Conservation (phyloP, 1,140 invertebrate species). For the Drosophila seguyi region DNA sequence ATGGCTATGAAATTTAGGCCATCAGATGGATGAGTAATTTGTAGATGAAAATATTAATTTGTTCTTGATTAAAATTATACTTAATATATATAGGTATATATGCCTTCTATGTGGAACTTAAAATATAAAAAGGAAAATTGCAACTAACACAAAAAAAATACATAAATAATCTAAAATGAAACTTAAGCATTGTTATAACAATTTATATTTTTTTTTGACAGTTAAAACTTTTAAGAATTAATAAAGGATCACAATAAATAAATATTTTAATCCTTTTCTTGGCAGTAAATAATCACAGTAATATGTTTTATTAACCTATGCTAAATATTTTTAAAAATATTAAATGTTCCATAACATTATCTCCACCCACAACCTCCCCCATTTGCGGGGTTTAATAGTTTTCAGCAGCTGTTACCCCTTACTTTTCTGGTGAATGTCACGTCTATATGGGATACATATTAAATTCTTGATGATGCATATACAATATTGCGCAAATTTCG, state of each 20-base stretch:
- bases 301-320: background rate
- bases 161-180: too few relatives aligned
- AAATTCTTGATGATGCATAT: constrained; percentile 64
- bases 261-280: too few relatives aligned
- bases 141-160: too few relatives aligned
- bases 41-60: background rate
- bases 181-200: too few relatives aligned
- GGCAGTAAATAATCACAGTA: background rate
- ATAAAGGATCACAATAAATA: too few relatives aligned
- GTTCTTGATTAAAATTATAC: background rate
- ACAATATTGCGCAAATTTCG: constrained; percentile 55
- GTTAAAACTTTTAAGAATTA: too few relatives aligned
- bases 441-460: constrained; percentile 36
- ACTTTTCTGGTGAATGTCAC: constrained; percentile 51
- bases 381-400: constrained; percentile 38
- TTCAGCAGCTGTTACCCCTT: constrained; percentile 57
- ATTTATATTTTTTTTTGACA: too few relatives aligned
- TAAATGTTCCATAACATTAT: background rate
- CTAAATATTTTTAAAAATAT: background rate
- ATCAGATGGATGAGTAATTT: constrained; percentile 18
- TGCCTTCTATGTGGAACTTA: background rate
- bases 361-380: too few relatives aligned
- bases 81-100: background rate
- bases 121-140: background rate
- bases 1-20: constrained; percentile 13